Percentiles rank a stretch among this genome's conserved stretches.
phyloP scores from a whole-genome alignment of 2,888 invertebrate genomes.

The Zele albiditarsus region DNA sequence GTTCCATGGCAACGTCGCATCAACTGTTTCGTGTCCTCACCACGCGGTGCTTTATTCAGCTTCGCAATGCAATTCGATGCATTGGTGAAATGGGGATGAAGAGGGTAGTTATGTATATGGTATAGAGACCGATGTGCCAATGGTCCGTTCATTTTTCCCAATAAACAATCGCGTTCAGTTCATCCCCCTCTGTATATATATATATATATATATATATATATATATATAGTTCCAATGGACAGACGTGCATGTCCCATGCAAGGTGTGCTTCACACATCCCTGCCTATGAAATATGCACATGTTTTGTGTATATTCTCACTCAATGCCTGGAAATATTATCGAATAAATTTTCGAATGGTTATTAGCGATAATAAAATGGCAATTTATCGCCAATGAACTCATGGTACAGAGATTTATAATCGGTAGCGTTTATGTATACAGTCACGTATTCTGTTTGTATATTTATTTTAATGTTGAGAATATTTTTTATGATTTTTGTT shows the following conservation, averaged over 20 bases:
- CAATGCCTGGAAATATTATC: slow-evolving; percentile 62
- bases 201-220: too few species aligned
- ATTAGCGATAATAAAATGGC: slow-evolving; percentile 72
- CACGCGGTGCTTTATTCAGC: slow-evolving; percentile 21
- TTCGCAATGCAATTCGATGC: neutral
- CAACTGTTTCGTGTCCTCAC: slow-evolving; percentile 24
- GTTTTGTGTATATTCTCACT: slow-evolving; percentile 27
- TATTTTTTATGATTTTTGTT: neutral
- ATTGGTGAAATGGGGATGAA: neutral
- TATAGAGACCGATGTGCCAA: slow-evolving; percentile 47
- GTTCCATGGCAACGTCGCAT: slow-evolving; percentile 20
- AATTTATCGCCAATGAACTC: slow-evolving; percentile 65
- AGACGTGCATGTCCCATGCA: slow-evolving; percentile 47
- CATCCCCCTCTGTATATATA: neutral
- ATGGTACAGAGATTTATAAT: slow-evolving; percentile 52
- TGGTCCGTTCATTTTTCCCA: slow-evolving; percentile 70
- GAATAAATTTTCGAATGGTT: slow-evolving; percentile 70
- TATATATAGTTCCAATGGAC: slow-evolving; percentile 43
- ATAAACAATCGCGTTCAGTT: slow-evolving; percentile 65
- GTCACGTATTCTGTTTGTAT: slow-evolving; percentile 29
- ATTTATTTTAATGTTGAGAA: slow-evolving; percentile 9
- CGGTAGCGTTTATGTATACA: slow-evolving; percentile 21
- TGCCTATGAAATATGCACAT: slow-evolving; percentile 3
- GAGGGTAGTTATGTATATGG: neutral
- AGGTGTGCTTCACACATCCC: slow-evolving; percentile 10